Conservation (phyloP, 92 coral and sea anemone genomes). For the Muricea muricata region DNA sequence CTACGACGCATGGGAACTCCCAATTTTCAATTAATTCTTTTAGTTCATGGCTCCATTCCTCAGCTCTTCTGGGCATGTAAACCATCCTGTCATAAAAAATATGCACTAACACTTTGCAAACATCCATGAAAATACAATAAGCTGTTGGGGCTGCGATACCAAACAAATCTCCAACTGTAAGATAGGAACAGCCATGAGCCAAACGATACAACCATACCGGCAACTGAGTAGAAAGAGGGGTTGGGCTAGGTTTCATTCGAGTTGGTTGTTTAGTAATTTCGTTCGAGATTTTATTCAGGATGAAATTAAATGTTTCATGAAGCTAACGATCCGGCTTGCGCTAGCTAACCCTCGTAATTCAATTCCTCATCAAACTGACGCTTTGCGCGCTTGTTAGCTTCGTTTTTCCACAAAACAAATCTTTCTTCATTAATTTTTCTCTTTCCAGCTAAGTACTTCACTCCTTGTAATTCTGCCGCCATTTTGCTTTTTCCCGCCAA, state of each 20-base stretch:
- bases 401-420: not conserved
- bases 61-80: no score
- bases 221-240: constrained; percentile 40
- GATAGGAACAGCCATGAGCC: constrained; percentile 38
- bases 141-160: constrained; percentile 51
- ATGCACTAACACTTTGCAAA: no score
- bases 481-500: constrained; percentile 5
- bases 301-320: constrained; percentile 34
- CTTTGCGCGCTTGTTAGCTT: not conserved
- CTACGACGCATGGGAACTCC: constrained; percentile 50
- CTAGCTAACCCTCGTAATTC: constrained; percentile 21
- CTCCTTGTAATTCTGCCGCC: constrained; percentile 32
- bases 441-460: constrained; percentile 32
- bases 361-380: constrained; percentile 34
- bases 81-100: no score
- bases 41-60: constrained; percentile 59
- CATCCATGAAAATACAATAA: constrained; percentile 30
- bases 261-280: constrained; percentile 19
- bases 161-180: constrained; percentile 60
- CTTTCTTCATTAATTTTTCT: constrained; percentile 21
- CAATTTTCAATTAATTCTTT: not conserved
- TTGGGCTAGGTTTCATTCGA: constrained; percentile 36
- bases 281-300: constrained; percentile 24
- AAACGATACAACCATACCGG: no score
- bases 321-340: constrained; percentile 59